Conservation (phyloP, 2,888 invertebrate genomes). For the Platynereis dumerilii region DNA sequence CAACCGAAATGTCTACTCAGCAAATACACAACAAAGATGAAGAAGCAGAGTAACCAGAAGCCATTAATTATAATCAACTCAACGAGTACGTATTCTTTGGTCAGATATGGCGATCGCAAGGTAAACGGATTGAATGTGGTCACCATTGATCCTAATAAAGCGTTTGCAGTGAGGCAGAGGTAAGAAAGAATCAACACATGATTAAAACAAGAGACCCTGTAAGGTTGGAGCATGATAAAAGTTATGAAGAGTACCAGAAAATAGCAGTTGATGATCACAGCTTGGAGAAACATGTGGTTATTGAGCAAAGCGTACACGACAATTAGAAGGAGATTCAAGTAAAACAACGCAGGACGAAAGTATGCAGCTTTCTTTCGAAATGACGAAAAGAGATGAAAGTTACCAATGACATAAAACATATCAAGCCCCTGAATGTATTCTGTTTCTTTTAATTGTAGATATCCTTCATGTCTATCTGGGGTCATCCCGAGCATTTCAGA, state of each 20-base stretch:
- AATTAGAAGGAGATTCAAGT: constrained; percentile 44
- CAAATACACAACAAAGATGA: constrained; percentile 37
- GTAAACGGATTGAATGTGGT: constrained; percentile 33
- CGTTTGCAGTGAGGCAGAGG: constrained; percentile 43
- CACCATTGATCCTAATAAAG: constrained; percentile 45
- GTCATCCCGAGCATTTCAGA: constrained; percentile 41
- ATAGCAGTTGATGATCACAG: constrained; percentile 39
- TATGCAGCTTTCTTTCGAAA: constrained; percentile 49
- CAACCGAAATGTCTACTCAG: constrained; percentile 15
- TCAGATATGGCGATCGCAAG: constrained; percentile 38
- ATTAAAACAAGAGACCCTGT: constrained; percentile 50
- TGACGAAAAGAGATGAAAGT: constrained; percentile 54
- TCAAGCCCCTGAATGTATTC: constrained; percentile 57
- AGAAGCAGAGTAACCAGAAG: constrained; percentile 38
- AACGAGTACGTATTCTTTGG: constrained; percentile 41
- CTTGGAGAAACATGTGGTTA: constrained; percentile 43
- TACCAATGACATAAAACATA: constrained; percentile 48
- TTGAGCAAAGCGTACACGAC: constrained; percentile 45
- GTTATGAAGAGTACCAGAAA: constrained; percentile 37
- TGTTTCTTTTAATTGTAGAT: constrained; percentile 55
- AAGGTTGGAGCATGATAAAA: constrained; percentile 46
- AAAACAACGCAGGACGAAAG: constrained; percentile 44
- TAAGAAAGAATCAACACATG: constrained; percentile 42
- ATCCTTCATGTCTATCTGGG: constrained; percentile 50
- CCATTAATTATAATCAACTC: constrained; percentile 44